Base-by-base conservation (phyloP, 2,888 invertebrate species). In the Macaria notata region DNA sequence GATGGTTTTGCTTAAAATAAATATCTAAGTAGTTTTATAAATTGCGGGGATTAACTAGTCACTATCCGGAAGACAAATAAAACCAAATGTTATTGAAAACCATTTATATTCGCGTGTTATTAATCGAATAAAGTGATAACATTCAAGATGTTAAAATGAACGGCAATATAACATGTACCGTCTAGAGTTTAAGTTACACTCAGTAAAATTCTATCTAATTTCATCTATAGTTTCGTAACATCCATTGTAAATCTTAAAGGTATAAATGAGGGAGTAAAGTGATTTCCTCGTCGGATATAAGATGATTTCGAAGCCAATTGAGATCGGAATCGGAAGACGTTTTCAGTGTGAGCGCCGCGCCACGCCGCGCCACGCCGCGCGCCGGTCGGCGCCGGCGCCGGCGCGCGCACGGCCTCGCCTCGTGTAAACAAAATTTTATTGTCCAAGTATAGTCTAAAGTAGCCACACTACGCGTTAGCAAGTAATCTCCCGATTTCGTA, bases 401-500 rank as follows among this genome's bases (percentile, higher is more conserved):
- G 8, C 5, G 6, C 4, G 33, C 4, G 33, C 68, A 43, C 45
- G 50, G 55, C 50, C 47, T 56, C 45, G 52, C 50, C 43, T 59
- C 38, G 77, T 79, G 82, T 82, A 79, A 76, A 79, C 79, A 82
- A 75, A 77, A 64, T 72, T 76, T 83, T 91, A 91, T 91, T 91
- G 91, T 91, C 90, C 83, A 86, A 88, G 84, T 87, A 84, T 76
- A 89, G 88, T 88, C 89, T 88, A 88, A 82, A 81, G 54, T 59
- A 59, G 54, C 51, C 81, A 83, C 79, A 79, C 75, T 79, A 49
- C 29, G 59, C 59, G 54, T 73, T 76, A 44, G 33, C 33, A 9
- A 19, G 75, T 73, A 66, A 75, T 80, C 76, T 80, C 76, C 50
- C 43, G 49, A 52, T 60, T 56, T 65, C 7, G 31, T 9, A 47